These are phyloP conservation scores for Rhombomys opimus DNA, from an alignment of 2,113 vertebrate species.

Conservation along the genomic window DNA sequence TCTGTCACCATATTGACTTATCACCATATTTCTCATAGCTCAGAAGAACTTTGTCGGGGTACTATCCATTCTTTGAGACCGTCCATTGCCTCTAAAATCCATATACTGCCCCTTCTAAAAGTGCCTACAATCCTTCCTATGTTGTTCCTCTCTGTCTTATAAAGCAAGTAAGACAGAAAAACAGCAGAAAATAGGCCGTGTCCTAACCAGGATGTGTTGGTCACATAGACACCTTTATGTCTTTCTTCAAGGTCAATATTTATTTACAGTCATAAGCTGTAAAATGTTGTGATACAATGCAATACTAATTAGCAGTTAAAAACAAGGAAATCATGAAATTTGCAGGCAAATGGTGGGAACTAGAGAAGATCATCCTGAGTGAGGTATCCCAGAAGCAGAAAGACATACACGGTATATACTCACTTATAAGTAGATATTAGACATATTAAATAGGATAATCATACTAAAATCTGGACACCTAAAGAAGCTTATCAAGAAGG, in stretches of 20 bases:
- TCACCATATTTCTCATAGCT: background rate
- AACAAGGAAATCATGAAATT: too few species aligned
- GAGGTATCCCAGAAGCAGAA: too few species aligned
- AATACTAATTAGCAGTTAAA: too few species aligned
- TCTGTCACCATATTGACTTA: background rate
- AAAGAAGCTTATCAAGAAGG: too few species aligned
- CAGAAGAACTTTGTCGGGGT: background rate
- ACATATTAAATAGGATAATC: too few species aligned
- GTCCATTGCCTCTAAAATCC: background rate
- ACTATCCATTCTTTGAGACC: background rate
- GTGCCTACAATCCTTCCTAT: background rate
- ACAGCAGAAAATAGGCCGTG: background rate
- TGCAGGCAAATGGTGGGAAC: too few species aligned
- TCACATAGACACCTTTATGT: background rate
- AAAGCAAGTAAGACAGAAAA: background rate
- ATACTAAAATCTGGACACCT: too few species aligned
- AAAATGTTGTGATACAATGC: too few species aligned
- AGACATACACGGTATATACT: too few species aligned
- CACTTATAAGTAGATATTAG: too few species aligned
- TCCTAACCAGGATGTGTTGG: background rate
- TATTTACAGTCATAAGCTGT: background rate
- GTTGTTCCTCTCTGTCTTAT: background rate
- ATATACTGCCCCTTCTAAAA: background rate
- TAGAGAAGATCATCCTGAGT: too few species aligned
- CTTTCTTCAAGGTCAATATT: background rate